Evolutionary conservation across 2,113 vertebrate species (phyloP).

Genomic region (Cathartes aura): DNA sequence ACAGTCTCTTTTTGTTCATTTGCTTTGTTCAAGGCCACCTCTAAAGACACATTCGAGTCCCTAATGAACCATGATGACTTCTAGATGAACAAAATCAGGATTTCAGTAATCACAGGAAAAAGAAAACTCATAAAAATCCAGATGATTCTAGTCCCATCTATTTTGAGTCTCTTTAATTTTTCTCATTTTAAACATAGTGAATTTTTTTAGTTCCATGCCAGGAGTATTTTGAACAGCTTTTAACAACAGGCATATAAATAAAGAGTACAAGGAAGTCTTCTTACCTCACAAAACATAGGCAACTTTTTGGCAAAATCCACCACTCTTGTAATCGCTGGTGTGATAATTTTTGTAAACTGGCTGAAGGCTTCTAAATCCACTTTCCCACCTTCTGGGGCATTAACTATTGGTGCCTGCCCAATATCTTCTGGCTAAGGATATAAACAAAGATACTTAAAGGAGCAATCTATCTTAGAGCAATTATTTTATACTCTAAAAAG

Average conservation of each 20-base stretch:
- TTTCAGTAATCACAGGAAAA: not conserved
- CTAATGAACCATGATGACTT: not conserved
- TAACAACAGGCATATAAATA: not conserved
- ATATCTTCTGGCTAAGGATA: slow-evolving; percentile 91
- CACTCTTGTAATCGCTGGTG: slow-evolving; percentile 99
- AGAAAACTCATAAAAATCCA: not conserved
- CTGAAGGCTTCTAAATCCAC: slow-evolving; percentile 99
- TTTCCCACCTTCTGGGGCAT: slow-evolving; percentile 92
- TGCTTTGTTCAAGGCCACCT: not conserved
- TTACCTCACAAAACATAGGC: slow-evolving; percentile 99
- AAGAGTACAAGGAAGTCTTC: slow-evolving; percentile 34
- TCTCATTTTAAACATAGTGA: not conserved
- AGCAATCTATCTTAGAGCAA: slow-evolving; percentile 49
- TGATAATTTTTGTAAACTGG: slow-evolving; percentile 99
- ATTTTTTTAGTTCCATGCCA: not conserved
- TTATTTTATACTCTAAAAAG: not conserved
- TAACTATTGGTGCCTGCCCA: slow-evolving; percentile 92
- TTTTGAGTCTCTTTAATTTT: not conserved
- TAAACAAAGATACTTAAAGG: slow-evolving; percentile 71
- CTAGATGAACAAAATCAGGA: not conserved
- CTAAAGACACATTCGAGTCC: not conserved
- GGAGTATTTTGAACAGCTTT: not conserved
- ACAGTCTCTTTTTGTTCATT: not conserved
- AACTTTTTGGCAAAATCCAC: slow-evolving; percentile 99
- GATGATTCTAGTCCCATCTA: not conserved